Base-by-base conservation (phyloP, 2,797 vertebrate species). In the Apogon talboti region DNA sequence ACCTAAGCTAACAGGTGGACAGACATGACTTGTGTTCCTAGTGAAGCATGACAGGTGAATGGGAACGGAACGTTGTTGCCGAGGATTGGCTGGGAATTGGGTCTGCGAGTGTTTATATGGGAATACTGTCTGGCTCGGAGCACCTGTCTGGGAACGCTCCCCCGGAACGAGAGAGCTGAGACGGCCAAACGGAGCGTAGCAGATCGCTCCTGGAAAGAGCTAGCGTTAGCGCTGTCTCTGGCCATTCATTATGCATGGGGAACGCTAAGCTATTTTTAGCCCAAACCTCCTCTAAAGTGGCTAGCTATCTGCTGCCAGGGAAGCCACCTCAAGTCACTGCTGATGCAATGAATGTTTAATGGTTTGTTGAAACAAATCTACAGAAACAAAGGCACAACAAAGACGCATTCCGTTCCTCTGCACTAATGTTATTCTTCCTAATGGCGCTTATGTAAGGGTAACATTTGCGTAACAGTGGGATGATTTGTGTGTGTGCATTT, bases 231-330 rank as follows among this genome's bases (percentile, higher is more conserved):
- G 60, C 84, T 69, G 83, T 89, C 82, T 81, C 87, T 86, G 81
- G 76, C 84, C 86, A 93, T 93, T 93, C 87, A 90, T 94, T 93
- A 94, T 93, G 90, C 91, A 93, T 92, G 89, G 85, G 81, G 72
- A 85, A 87, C 70, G 81, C 85, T 65, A 44, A 14, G 76, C 83
- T 92, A 92, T 93, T 93, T 93, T 83, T 92, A 92, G 87, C 71
- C 21, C 38, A 0, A 45, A 69, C 67, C 67, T 81, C 66, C 35
- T 76, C 62, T 85, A 65, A 91, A 90, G 89, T 81, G 82, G 88
- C 79, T 74, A 57, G 79, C 85, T 86, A 81, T 84, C 74, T 66
- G 74, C 86, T 91, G 86, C 87, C 79, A 84, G 80, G 77, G 84
- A 89, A 91, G 89, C 89, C 87, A 90, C 87, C 87, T 81, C 67